Evolutionary conservation across 2,888 invertebrate species (phyloP).

Genomic region (Dolichopus griseipennis): DNA sequence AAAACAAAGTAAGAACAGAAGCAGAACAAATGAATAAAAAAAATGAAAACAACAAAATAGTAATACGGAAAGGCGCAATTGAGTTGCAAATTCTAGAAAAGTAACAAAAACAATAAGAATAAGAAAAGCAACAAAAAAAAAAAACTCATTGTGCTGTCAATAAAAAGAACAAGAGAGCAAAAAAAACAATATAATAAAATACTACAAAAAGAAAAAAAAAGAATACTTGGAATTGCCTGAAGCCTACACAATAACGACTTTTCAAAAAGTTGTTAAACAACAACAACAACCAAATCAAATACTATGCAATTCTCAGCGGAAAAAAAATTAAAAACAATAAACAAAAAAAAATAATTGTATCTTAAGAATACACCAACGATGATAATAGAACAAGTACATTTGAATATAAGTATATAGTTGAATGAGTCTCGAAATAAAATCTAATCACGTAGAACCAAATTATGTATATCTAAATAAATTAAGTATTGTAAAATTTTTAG

Average conservation of each 20-base stretch:
- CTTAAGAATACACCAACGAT: too few species aligned
- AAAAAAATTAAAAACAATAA: too few species aligned
- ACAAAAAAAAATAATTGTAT: background rate
- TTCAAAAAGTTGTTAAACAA: background rate
- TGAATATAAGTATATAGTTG: too few species aligned
- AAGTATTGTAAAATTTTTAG: too few species aligned
- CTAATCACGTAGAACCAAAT: too few species aligned
- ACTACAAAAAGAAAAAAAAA: background rate
- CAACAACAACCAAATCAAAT: too few species aligned
- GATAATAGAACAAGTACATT: too few species aligned
- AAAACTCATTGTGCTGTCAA: background rate
- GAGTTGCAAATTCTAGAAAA: conserved; percentile 6
- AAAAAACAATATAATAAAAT: background rate
- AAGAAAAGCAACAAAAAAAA: background rate
- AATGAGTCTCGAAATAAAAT: too few species aligned
- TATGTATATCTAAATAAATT: too few species aligned
- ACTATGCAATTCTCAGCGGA: too few species aligned
- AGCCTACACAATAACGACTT: conserved; percentile 3
- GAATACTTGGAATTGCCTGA: background rate
- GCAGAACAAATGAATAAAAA: background rate
- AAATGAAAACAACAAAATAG: background rate
- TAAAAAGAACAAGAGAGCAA: background rate
- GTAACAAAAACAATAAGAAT: background rate
- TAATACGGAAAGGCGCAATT: conserved; percentile 6
- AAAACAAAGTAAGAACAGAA: background rate